These are phyloP conservation scores for Megatriorchis doriae DNA, from an alignment of 2,113 vertebrate genomes.

Conservation along the genomic window DNA sequence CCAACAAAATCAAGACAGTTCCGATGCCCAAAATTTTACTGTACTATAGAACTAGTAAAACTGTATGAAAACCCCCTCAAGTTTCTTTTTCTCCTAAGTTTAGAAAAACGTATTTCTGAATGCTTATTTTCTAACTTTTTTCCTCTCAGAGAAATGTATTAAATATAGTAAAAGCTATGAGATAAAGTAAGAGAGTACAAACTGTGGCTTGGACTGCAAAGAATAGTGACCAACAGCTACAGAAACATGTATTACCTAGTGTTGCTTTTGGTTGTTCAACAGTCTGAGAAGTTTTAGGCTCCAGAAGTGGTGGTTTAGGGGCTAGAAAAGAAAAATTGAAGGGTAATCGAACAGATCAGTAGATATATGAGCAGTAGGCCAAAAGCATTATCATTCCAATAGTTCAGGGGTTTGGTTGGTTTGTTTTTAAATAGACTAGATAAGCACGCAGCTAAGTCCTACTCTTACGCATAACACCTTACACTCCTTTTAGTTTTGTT, in stretches of 20 bases:
- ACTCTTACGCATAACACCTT: neutral
- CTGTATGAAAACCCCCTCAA: neutral
- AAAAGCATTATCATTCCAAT: neutral
- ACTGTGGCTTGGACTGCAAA: neutral
- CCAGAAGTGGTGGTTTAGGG: constrained; percentile 23
- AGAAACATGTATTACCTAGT: constrained; percentile 22
- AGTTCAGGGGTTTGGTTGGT: neutral
- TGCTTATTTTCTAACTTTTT: neutral
- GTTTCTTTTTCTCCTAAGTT: neutral
- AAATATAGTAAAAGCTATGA: neutral
- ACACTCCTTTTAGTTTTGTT: neutral
- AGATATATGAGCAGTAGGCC: neutral
- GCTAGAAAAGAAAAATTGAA: constrained; percentile 49
- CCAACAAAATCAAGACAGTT: neutral
- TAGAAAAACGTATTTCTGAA: neutral
- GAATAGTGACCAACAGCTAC: neutral
- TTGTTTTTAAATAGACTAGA: neutral
- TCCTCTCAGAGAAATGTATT: neutral
- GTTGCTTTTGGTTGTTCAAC: constrained; percentile 35
- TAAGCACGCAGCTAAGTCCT: neutral
- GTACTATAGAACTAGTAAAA: neutral
- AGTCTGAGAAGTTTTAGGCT: constrained; percentile 34
- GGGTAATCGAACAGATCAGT: neutral
- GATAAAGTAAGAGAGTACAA: neutral
- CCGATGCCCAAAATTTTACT: neutral